Conservation (phyloP, 2,888 invertebrate species). For the Drosophila quinaria region DNA sequence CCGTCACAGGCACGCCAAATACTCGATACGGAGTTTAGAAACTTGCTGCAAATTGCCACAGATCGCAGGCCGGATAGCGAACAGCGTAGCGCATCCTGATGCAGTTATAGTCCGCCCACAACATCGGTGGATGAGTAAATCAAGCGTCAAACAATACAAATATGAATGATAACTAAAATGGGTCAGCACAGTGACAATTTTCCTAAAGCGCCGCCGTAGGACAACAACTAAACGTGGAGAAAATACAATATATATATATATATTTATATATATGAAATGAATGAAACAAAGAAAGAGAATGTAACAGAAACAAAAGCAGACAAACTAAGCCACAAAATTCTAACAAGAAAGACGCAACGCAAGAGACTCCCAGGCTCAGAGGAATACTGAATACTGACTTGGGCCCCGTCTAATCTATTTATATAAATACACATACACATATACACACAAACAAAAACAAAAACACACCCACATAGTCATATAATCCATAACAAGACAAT, state of each 20-base stretch:
- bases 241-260: constrained; percentile 11
- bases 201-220: constrained; percentile 61
- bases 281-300: constrained; percentile 5
- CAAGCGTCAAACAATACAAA: constrained; percentile 23
- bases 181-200: constrained; percentile 45
- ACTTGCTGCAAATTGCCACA: constrained; percentile 93
- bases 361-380: constrained; percentile 74
- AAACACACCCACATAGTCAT: constrained; percentile 69
- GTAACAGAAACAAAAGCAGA: constrained; percentile 30
- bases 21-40: constrained; percentile 96
- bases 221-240: constrained; percentile 39
- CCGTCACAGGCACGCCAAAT: constrained; percentile 92
- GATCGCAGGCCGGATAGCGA: constrained; percentile 89
- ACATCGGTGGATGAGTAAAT: constrained; percentile 84
- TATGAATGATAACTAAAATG: constrained; percentile 16
- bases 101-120: constrained; percentile 84
- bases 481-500: constrained; percentile 79
- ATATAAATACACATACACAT: constrained; percentile 59
- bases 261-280: not conserved
- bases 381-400: constrained; percentile 43
- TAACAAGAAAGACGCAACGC: constrained; percentile 79
- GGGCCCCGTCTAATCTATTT: constrained; percentile 73
- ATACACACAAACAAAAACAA: constrained; percentile 13
- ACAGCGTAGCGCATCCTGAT: constrained; percentile 86
- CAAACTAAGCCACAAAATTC: constrained; percentile 76